These are phyloP conservation scores for Acrocera orbiculus DNA, from an alignment of 2,888 invertebrate genomes.

Conservation along the genomic window DNA sequence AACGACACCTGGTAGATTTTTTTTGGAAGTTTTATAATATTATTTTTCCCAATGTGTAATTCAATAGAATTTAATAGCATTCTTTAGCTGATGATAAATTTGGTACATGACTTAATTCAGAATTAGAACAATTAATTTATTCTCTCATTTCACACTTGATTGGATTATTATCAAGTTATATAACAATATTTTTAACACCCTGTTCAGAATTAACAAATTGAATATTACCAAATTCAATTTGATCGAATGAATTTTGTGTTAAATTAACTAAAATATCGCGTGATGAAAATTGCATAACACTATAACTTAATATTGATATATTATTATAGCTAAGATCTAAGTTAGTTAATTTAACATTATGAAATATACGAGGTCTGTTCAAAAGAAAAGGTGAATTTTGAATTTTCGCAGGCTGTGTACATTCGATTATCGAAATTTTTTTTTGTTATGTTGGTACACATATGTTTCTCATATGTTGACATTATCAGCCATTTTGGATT, in stretches of 20 bases:
- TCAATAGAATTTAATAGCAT: slow-evolving; percentile 25
- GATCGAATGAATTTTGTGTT: slow-evolving; percentile 36
- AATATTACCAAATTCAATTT: slow-evolving; percentile 26
- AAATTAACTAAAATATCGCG: slow-evolving; percentile 33
- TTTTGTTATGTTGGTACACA: no score
- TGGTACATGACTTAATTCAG: slow-evolving; percentile 33
- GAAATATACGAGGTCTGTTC: no score
- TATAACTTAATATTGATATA: slow-evolving; percentile 32
- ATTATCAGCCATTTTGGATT: no score
- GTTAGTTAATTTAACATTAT: slow-evolving; percentile 35
- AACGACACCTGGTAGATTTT: no score
- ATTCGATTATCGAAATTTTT: no score
- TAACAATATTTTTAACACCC: slow-evolving; percentile 18
- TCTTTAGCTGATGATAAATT: slow-evolving; percentile 20
- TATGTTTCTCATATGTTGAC: no score
- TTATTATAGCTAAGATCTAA: slow-evolving; percentile 50
- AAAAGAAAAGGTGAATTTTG: no score
- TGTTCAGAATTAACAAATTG: slow-evolving; percentile 18
- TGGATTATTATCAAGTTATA: slow-evolving; percentile 40
- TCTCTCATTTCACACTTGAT: slow-evolving; percentile 38
- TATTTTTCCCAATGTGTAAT: slow-evolving; percentile 32
- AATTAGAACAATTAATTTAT: slow-evolving; percentile 37
- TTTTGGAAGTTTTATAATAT: slow-evolving; percentile 25
- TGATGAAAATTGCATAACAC: slow-evolving; percentile 29
- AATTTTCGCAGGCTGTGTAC: no score